Base-by-base conservation (phyloP, 2,113 vertebrate species). In the Ameiurus melas region DNA sequence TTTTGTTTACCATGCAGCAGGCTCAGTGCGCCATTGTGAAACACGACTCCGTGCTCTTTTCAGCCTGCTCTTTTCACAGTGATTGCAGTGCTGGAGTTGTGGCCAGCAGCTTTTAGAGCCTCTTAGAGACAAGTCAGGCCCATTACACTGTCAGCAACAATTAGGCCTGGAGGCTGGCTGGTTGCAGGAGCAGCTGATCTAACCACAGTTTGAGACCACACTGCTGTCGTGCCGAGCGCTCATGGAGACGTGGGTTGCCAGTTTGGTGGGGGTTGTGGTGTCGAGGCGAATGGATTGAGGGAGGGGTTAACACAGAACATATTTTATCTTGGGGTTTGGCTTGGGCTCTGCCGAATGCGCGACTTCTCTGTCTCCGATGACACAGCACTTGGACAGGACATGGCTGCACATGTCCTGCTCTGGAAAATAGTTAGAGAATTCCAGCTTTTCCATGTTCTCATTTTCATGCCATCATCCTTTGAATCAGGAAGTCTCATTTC, bases 111-210 rank as follows among this genome's bases (percentile, higher is more conserved):
- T 88, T 91, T 91, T 88, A 88, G 33, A 79, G 47, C 60, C 75
- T 80, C 73, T 66, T 79, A 88, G 87, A 64, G n/a, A 79, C 58
- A 87, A 85, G 51, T 73, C 66, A 84, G 85, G 51, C 80, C 88
- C 57, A 83, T 89, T 84, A 88, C 83, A 91, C 55, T 84, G 85
- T 86, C 88, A 86, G 88, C 75, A 86, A 87, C 86, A 86, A 80
- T 89, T 89, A 88, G 88, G 14, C 81, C 68, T 78, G 58, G 14
- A 87, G 84, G 43, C 20, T 55, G 73, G 80, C 51, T 79, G 75
- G 80, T n/a, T 66, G 85, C 33, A 78, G 70, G 58, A 88, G 84
- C 87, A 81, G 66, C 77, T 85, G 89, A 89, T 89, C 71, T 71
- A 55, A 33, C 64, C 30, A 4, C 57, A 77, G 85, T 55, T 64